A percentile compares a stretch with the other conserved stretches of the same genome.
Evolutionary conservation across 2,113 vertebrate genomes (phyloP).

Genomic region (Empidonax traillii): DNA sequence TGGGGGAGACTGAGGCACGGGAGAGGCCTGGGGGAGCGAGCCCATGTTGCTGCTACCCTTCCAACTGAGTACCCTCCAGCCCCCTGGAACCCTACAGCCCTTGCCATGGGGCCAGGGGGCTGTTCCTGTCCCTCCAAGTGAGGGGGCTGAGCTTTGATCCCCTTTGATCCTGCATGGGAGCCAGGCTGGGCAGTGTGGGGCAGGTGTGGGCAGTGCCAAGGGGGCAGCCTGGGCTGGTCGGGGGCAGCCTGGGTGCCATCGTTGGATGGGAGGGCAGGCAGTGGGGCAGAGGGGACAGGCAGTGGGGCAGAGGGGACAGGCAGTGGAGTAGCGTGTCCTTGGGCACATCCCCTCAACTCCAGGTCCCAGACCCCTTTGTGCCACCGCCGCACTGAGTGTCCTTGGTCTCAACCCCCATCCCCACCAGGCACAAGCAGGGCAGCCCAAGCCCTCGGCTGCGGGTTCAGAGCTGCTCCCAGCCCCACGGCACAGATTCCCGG

Average conservation of each 20-base stretch:
- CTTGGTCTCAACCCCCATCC: background rate
- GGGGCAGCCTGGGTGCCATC: background rate
- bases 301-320: background rate
- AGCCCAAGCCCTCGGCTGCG: background rate
- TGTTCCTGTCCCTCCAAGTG: background rate
- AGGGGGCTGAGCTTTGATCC: background rate
- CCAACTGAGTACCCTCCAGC: fast-evolving
- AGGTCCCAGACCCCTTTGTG: background rate
- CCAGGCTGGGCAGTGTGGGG: background rate
- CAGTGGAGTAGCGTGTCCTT: background rate
- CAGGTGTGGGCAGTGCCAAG: background rate
- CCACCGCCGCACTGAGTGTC: background rate
- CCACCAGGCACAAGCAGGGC: fast-evolving
- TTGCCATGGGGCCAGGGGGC: background rate
- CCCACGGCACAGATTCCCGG: background rate
- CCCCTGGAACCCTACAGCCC: background rate
- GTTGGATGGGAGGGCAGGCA: background rate
- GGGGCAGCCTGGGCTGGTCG: background rate
- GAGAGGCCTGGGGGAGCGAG: too few species aligned
- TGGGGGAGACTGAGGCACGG: background rate
- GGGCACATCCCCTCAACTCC: background rate
- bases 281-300: background rate
- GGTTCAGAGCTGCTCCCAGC: background rate
- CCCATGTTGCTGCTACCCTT: background rate
- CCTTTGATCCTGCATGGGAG: background rate